Evolutionary conservation across 2,113 vertebrate genomes (phyloP), one percentile per base, ranked within the genome.

Genomic region (Xyliphius kryptos): DNA sequence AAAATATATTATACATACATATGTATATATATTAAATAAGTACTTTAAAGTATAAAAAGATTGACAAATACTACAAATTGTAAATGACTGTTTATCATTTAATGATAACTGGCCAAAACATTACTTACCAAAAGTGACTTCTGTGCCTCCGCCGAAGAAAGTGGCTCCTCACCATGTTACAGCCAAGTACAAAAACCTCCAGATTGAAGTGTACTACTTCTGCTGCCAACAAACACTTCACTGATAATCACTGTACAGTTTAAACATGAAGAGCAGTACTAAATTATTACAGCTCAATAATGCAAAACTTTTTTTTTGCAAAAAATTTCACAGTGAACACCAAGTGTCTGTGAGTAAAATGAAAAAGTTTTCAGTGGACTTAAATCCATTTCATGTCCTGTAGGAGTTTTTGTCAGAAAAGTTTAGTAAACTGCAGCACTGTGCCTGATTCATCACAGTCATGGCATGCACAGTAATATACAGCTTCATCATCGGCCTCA

Each of bases 391-490:
- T 43, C 11, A 43, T 8, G 11, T 43, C 40, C 13, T 43, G 37
- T 43, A 43, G 40, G 61, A 51, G 51, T 64, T 64, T 64, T 64
- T 64, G 61, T 64, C 46, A 1, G 15, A 55, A 22, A 2, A 51
- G 12, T 1, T 46, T 3, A 3, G 17, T 55, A 12, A 36, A 20
- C 15, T 46, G 51, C 16, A 55, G 51, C 51, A 55, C 40, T 37
- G 61, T 64, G 51, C 21, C 21, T 9, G 6, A 12, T 43, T 13
- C 40, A 4, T 1, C 41, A 48, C 52, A 65, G 13, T 2, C 2
- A 6, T 66, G 63, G 9, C 63, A 66, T 16, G 54, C 53, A 10
- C 63, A 57, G 46, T 66, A 66, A 57, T 56, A 66, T 8, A 54
- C 50, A 8, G 61, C 61, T 53, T 54, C 50, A 19, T 63, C 61